These are phyloP conservation scores for Noctilio leporinus DNA, from an alignment of 2,113 vertebrate genomes.

Conservation along the genomic window DNA sequence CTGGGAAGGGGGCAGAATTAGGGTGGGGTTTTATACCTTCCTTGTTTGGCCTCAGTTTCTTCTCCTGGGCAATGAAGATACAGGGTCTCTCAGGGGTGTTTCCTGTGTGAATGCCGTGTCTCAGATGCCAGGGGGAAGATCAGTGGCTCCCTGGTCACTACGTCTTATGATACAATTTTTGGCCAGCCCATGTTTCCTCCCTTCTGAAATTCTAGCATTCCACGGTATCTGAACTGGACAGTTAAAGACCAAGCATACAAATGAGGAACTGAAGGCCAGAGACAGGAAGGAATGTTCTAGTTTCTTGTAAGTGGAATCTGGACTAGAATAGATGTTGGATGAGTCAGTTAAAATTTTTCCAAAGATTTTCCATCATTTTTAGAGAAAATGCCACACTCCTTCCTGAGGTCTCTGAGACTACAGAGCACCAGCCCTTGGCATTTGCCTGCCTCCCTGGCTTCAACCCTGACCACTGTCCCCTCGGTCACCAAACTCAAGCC, in stretches of 20 bases:
- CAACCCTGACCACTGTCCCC: neutral
- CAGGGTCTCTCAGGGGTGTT: neutral
- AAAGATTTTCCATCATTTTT: neutral
- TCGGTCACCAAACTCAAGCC: neutral
- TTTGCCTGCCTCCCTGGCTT: neutral
- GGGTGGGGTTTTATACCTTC: neutral
- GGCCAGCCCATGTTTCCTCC: neutral
- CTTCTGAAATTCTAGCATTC: neutral
- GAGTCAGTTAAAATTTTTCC: neutral
- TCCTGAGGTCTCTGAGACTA: neutral
- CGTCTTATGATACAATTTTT: neutral
- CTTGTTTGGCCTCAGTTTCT: neutral
- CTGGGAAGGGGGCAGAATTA: neutral
- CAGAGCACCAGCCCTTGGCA: neutral
- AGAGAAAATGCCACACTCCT: neutral
- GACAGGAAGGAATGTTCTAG: neutral
- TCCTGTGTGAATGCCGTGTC: neutral
- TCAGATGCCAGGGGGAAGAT: neutral
- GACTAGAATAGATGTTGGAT: neutral
- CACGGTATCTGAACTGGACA: neutral
- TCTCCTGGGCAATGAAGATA: neutral
- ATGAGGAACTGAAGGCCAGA: neutral
- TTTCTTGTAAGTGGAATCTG: neutral
- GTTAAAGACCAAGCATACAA: neutral
- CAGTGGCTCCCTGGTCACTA: neutral